Conservation (phyloP, 2,888 invertebrate species). For the Dione juno region DNA sequence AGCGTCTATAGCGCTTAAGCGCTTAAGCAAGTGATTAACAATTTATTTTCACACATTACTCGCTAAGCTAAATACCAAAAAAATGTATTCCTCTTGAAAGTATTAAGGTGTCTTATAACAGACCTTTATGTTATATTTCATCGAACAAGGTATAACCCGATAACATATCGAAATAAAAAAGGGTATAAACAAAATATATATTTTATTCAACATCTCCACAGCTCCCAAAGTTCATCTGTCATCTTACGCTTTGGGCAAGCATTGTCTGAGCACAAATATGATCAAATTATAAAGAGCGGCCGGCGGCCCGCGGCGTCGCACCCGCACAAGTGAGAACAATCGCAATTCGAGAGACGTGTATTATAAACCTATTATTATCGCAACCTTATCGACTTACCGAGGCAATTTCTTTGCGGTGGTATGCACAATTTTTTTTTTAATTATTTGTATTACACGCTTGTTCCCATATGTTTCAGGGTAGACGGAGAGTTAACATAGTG, state of each 20-base stretch:
- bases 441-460: too few species aligned
- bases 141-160: too few species aligned
- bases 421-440: slow-evolving; percentile 18
- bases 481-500: too few species aligned
- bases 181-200: background rate
- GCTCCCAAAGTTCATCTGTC: slow-evolving; percentile 61
- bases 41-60: too few species aligned
- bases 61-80: too few species aligned
- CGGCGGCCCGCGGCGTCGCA: slow-evolving; percentile 58
- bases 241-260: slow-evolving; percentile 74
- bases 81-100: too few species aligned
- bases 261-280: slow-evolving; percentile 82
- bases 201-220: slow-evolving; percentile 52
- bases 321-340: slow-evolving; percentile 70
- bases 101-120: too few species aligned
- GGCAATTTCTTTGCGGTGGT: slow-evolving; percentile 39
- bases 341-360: slow-evolving; percentile 59
- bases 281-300: slow-evolving; percentile 83
- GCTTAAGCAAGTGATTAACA: too few species aligned
- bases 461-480: too few species aligned
- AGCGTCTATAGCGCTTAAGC: too few species aligned
- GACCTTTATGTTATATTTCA: too few species aligned
- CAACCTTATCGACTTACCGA: slow-evolving; percentile 45
- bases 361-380: slow-evolving; percentile 52
- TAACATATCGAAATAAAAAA: background rate